Conservation (phyloP, 2,888 invertebrate genomes). For the Drosophila macrospina region DNA sequence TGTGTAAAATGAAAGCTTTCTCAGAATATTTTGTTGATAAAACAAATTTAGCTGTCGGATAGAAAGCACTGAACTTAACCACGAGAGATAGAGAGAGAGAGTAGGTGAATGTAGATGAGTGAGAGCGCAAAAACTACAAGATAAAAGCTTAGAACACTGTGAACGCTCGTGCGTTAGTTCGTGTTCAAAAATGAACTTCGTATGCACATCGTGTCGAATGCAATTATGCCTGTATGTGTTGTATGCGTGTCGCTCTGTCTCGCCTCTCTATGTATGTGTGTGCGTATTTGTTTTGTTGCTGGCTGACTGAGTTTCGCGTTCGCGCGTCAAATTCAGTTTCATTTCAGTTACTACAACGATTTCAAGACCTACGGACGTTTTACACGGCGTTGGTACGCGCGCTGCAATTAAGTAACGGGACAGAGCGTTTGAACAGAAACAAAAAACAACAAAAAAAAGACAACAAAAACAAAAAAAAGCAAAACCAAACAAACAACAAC, state of each 20-base stretch:
- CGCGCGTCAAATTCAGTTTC: slow-evolving; percentile 72
- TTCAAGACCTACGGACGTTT: slow-evolving; percentile 77
- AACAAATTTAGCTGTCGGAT: slow-evolving; percentile 49
- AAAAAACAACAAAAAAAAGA: slow-evolving; percentile 27
- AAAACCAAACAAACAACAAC: slow-evolving; percentile 35
- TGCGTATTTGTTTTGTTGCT: slow-evolving; percentile 58
- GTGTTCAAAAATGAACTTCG: slow-evolving; percentile 20
- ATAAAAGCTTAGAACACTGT: slow-evolving; percentile 30
- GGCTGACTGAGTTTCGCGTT: slow-evolving; percentile 55
- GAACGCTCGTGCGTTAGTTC: slow-evolving; percentile 37
- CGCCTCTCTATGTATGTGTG: slow-evolving; percentile 12
- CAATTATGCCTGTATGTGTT: slow-evolving; percentile 41
- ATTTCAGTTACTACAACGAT: slow-evolving; percentile 80
- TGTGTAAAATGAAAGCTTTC: slow-evolving; percentile 33
- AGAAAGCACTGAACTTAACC: slow-evolving; percentile 32
- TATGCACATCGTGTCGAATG: slow-evolving; percentile 53
- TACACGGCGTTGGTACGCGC: slow-evolving; percentile 68
- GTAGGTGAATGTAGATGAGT: neutral
- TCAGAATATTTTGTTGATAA: slow-evolving; percentile 48
- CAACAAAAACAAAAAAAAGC: slow-evolving; percentile 28
- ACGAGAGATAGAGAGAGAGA: slow-evolving; percentile 1
- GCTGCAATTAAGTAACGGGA: slow-evolving; percentile 74
- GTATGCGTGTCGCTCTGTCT: too few species aligned
- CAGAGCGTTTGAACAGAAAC: slow-evolving; percentile 46
- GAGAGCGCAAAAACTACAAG: slow-evolving; percentile 9